These are phyloP conservation scores for Platycheirus rosarum DNA, from an alignment of 2,888 invertebrate species.

Conservation along the genomic window DNA sequence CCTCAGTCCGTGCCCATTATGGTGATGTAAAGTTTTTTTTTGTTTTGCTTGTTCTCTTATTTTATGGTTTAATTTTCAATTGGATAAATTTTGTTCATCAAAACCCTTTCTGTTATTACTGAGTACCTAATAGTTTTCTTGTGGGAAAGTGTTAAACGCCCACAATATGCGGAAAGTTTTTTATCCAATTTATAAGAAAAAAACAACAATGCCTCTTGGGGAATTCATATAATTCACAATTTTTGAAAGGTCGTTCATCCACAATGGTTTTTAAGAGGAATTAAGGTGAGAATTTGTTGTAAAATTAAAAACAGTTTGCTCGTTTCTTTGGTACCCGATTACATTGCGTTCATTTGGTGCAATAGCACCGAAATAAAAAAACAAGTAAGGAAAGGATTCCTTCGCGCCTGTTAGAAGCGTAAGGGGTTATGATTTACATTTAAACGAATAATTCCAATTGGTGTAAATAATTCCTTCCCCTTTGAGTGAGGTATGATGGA, in stretches of 20 bases:
- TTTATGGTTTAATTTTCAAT: constrained; percentile 25
- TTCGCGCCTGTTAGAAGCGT: constrained; percentile 28
- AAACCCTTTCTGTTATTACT: constrained; percentile 49
- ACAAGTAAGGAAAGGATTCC: not conserved
- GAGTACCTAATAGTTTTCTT: constrained; percentile 72
- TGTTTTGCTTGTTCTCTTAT: constrained; percentile 28
- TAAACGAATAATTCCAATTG: no score
- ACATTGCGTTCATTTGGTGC: constrained; percentile 63
- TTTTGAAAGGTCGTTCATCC: no score
- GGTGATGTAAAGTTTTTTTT: constrained; percentile 15
- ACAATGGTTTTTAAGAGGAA: not conserved
- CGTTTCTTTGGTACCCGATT: constrained; percentile 50
- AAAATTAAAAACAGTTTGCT: constrained; percentile 19
- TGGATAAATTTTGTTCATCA: constrained; percentile 57
- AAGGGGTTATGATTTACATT: not conserved
- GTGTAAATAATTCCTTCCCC: no score
- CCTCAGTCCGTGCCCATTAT: constrained; percentile 40
- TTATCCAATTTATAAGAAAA: constrained; percentile 37
- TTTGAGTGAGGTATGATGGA: no score
- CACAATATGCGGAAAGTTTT: constrained; percentile 77
- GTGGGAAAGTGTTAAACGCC: constrained; percentile 82
- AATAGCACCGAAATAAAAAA: constrained; percentile 38
- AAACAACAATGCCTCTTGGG: no score
- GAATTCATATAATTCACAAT: no score
- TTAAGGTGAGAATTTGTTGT: constrained; percentile 13